Conservation (phyloP, 2,797 vertebrate species). For the Aplochiton taeniatus region DNA sequence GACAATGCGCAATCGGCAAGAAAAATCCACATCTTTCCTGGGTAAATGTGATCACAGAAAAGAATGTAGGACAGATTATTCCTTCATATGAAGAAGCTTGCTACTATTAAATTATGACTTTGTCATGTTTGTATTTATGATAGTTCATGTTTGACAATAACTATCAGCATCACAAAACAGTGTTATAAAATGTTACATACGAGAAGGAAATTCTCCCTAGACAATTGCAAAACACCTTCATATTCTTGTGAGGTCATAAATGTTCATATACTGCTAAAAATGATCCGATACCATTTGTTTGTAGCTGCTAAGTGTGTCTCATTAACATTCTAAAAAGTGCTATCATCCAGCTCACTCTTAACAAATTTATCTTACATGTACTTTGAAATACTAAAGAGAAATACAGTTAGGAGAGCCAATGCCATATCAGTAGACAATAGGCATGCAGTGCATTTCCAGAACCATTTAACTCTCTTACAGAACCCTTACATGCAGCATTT, state of each 20-base stretch:
- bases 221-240: background rate
- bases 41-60: too few relatives aligned
- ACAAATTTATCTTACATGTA: constrained; percentile 53
- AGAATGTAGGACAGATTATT: too few relatives aligned
- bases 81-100: background rate
- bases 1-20: background rate
- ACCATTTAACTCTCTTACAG: constrained; percentile 49
- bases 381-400: constrained; percentile 47
- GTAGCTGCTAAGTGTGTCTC: constrained; percentile 29
- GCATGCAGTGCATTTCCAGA: constrained; percentile 77
- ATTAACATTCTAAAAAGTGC: constrained; percentile 62
- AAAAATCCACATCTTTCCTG: too few relatives aligned
- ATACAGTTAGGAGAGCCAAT: constrained; percentile 56
- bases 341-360: constrained; percentile 46
- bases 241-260: background rate
- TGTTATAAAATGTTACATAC: constrained; percentile 12
- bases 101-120: too few relatives aligned
- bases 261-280: constrained; percentile 12
- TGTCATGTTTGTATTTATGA: background rate
- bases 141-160: constrained; percentile 2
- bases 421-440: constrained; percentile 60
- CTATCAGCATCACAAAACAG: constrained; percentile 25
- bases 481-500: constrained; percentile 53
- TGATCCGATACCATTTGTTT: constrained; percentile 27
- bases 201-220: background rate